Evolutionary conservation across 2,888 invertebrate species (phyloP).

Genomic region (Acanthosepion lycidas): DNA sequence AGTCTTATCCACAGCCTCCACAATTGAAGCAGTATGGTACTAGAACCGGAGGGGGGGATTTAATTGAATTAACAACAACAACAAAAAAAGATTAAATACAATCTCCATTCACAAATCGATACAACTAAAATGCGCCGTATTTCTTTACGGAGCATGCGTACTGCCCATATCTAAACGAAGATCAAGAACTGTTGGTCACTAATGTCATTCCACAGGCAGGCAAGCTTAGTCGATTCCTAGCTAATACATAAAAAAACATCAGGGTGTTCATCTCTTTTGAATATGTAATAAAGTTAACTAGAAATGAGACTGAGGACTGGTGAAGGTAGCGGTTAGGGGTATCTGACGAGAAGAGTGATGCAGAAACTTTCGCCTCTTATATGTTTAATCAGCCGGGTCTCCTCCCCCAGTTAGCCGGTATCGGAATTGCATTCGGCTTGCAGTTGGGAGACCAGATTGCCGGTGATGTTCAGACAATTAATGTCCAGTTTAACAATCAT

Average conservation of each 20-base stretch:
- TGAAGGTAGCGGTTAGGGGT: background rate
- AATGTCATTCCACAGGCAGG: background rate
- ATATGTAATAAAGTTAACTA: background rate
- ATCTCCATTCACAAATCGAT: background rate
- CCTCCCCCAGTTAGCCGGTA: no score
- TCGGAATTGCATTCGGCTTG: background rate
- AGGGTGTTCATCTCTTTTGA: background rate
- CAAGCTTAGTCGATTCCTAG: background rate
- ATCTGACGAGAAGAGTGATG: background rate
- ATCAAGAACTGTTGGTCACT: background rate
- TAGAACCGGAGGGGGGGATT: background rate
- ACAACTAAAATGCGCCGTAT: background rate
- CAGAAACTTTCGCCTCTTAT: background rate
- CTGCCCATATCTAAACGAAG: background rate
- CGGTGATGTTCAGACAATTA: background rate
- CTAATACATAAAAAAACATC: background rate
- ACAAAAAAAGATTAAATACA: background rate
- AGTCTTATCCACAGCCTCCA: background rate
- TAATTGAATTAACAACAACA: background rate
- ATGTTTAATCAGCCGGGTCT: no score
- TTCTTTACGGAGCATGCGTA: background rate
- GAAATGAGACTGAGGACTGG: background rate
- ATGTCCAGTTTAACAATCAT: background rate
- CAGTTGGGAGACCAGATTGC: background rate
- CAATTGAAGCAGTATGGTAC: background rate